A percentile compares a stretch with the other conserved stretches of the same genome.
phyloP scores from a whole-genome alignment of 1,140 invertebrate species.

The Pemphigus obesinymphae region DNA sequence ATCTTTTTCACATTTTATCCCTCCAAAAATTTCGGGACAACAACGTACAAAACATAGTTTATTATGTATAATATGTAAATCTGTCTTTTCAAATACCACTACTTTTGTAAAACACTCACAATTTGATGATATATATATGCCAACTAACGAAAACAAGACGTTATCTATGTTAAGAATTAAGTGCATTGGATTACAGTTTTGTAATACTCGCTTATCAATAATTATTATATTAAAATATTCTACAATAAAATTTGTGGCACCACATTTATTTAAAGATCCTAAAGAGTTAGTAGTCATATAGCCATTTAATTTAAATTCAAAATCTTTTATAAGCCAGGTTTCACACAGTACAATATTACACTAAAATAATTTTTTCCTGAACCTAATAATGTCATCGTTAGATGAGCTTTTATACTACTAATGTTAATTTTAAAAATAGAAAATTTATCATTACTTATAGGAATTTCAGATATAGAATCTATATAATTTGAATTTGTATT shows the following conservation, averaged over 20 bases:
- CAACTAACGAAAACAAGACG: not conserved
- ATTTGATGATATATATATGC: not conserved
- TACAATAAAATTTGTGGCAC: not conserved
- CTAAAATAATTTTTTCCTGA: too few species aligned
- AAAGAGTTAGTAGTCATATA: too few species aligned
- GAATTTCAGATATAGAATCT: not conserved
- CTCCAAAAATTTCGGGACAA: too few species aligned
- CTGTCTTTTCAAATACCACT: too few species aligned
- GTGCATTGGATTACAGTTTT: slow-evolving; percentile 3
- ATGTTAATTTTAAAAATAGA: not conserved
- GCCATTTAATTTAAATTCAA: not conserved
- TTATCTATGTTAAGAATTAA: not conserved
- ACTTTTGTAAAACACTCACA: too few species aligned
- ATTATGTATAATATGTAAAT: too few species aligned
- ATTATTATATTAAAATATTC: not conserved
- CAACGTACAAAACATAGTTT: too few species aligned
- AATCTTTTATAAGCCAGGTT: not conserved
- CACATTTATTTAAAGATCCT: not conserved
- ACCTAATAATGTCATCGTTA: not conserved
- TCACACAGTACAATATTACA: not conserved
- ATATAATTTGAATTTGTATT: not conserved
- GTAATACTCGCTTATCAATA: not conserved
- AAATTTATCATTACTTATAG: not conserved
- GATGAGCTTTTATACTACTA: not conserved
- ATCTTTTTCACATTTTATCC: too few species aligned